These are phyloP conservation scores for Tethya wilhelma DNA, from an alignment of 37 sponge, comb jelly and placozoan species.

Conservation along the genomic window DNA sequence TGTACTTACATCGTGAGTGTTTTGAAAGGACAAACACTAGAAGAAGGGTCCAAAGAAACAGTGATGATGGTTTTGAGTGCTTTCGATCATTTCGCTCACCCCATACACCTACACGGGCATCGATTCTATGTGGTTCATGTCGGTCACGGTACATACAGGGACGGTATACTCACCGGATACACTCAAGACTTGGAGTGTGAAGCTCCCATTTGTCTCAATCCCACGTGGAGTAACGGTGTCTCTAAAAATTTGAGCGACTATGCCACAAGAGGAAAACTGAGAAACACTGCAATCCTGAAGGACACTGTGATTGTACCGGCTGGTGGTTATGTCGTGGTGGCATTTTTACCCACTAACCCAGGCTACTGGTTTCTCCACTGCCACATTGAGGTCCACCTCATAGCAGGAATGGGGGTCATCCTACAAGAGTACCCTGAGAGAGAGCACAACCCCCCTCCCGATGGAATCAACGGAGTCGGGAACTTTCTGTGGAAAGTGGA, in stretches of 20 bases:
- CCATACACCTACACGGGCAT: slow-evolving; percentile 82
- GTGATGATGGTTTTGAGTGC: too few species aligned
- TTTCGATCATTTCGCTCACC: slow-evolving; percentile 55
- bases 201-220: too few species aligned
- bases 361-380: slow-evolving; percentile 96
- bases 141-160: slow-evolving; percentile 52
- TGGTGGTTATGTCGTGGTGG: slow-evolving; percentile 85
- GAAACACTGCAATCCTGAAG: slow-evolving; percentile 52
- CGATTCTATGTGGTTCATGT: slow-evolving; percentile 68
- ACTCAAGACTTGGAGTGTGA: slow-evolving; percentile 38
- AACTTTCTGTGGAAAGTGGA: slow-evolving; percentile 13
- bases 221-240: too few species aligned
- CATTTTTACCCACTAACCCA: slow-evolving; percentile 81
- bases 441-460: slow-evolving; percentile 18
- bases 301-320: slow-evolving; percentile 89
- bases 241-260: slow-evolving; percentile 2
- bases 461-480: not conserved
- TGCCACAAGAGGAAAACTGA: not conserved
- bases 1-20: too few species aligned
- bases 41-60: too few species aligned
- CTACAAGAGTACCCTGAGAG: slow-evolving; percentile 43
- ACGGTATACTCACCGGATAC: not conserved
- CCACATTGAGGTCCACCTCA: slow-evolving; percentile 83
- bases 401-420: slow-evolving; percentile 82
- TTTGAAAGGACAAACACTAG: too few species aligned